These are phyloP conservation scores for Oscheius myriophilus DNA, from an alignment of 2,888 invertebrate species.

Conservation along the genomic window DNA sequence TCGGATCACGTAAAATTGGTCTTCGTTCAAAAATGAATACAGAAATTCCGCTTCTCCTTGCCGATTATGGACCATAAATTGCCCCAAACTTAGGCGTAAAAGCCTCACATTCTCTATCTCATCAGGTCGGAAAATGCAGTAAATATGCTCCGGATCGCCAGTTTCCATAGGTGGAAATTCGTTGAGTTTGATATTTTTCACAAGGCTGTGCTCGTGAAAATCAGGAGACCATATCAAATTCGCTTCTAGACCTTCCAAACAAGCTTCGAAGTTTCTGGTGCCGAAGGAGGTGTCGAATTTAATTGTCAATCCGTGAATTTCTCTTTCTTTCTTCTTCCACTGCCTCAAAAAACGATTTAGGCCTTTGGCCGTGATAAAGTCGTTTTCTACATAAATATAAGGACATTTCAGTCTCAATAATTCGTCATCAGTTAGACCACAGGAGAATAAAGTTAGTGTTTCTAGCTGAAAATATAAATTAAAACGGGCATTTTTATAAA, in stretches of 20 bases:
- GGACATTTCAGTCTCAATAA: not conserved
- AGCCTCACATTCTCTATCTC: not conserved
- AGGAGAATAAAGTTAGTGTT: too few species aligned
- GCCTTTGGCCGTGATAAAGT: constrained; percentile 13
- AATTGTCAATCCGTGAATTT: not conserved
- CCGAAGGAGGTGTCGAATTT: not conserved
- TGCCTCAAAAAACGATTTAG: constrained; percentile 9
- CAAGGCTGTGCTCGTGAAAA: constrained; percentile 7
- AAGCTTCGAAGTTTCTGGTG: constrained; percentile 3
- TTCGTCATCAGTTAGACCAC: constrained; percentile 12
- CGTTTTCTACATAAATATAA: not conserved
- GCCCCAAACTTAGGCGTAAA: constrained; percentile 7
- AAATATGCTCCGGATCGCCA: constrained; percentile 20
- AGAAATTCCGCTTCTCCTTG: constrained; percentile 2
- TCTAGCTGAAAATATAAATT: not conserved
- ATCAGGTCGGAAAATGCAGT: constrained; percentile 3
- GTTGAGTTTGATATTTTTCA: not conserved
- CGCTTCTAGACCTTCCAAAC: constrained; percentile 8
- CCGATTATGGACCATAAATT: not conserved
- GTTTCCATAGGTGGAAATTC: constrained; percentile 21
- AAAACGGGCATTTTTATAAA: not conserved
- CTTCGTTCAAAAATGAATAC: constrained; percentile 1
- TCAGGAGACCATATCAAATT: constrained; percentile 16
- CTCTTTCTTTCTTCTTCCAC: constrained; percentile 16
- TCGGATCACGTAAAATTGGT: constrained; percentile 3